Evolutionary conservation across 2,797 vertebrate species (phyloP).

Genomic region (Pangasius macronema): DNA sequence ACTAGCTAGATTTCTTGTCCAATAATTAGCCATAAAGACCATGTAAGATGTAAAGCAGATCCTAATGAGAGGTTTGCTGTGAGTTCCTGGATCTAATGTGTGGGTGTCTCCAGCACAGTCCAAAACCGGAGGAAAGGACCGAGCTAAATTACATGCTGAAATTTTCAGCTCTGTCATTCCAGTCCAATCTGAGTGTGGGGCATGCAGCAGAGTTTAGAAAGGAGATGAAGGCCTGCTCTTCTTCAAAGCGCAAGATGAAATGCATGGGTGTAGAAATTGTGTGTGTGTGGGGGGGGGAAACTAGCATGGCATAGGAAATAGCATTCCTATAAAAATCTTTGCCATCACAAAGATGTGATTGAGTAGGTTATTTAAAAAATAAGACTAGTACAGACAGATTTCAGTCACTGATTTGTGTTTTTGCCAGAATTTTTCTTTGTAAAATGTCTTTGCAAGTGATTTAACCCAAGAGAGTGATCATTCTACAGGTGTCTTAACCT

Average conservation of each 20-base stretch:
- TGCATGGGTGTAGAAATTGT: background rate
- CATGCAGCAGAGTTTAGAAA: background rate
- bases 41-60: background rate
- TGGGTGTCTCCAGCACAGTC: conserved; percentile 18
- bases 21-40: conserved; percentile 19
- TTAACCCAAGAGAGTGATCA: background rate
- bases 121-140: conserved; percentile 6
- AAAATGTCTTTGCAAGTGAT: background rate
- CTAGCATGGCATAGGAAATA: background rate
- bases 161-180: conserved; percentile 25
- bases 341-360: background rate
- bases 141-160: conserved; percentile 32
- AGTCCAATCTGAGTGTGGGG: background rate
- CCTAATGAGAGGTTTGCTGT: conserved; percentile 32
- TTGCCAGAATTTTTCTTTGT: background rate
- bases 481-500: too few relatives aligned
- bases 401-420: background rate
- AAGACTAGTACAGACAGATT: background rate
- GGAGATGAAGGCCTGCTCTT: background rate
- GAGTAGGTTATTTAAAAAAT: background rate
- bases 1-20: background rate
- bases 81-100: conserved; percentile 18
- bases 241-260: background rate
- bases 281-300: accelerated
- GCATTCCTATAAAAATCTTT: background rate